A percentile compares a stretch with the other conserved stretches of the same genome.
Evolutionary conservation across 2,888 invertebrate species (phyloP).

Genomic region (Ferrisia virgata): DNA sequence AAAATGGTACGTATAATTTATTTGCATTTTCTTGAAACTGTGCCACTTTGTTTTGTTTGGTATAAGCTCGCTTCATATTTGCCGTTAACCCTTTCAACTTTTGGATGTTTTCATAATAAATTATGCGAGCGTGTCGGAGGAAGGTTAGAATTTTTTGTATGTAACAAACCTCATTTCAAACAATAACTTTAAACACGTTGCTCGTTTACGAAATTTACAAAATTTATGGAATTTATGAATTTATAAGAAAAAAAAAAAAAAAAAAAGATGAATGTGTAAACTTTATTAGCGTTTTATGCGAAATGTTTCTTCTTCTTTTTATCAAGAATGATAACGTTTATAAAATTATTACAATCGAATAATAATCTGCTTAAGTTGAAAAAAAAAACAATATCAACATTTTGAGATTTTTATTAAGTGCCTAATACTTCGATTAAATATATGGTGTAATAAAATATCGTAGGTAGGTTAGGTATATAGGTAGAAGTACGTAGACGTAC

Average conservation of each 20-base stretch:
- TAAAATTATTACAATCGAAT: not conserved
- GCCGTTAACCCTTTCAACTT: slow-evolving; percentile 28
- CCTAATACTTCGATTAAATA: not conserved
- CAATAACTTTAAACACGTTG: not conserved
- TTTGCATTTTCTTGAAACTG: slow-evolving; percentile 21
- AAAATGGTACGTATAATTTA: slow-evolving; percentile 22
- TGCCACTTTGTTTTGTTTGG: slow-evolving; percentile 21
- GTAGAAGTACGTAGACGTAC: no score
- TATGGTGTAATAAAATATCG: not conserved
- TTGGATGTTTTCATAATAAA: slow-evolving; percentile 25
- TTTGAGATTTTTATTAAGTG: not conserved
- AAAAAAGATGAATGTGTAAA: not conserved
- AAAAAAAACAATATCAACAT: not conserved
- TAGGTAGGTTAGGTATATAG: no score
- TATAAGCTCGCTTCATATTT: slow-evolving; percentile 12
- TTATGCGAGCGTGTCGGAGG: not conserved
- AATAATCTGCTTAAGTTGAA: not conserved
- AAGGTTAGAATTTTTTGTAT: not conserved
- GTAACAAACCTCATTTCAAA: not conserved
- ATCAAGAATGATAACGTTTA: not conserved
- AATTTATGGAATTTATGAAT: slow-evolving; percentile 12
- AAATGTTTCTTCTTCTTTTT: not conserved
- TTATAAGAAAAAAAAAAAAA: not conserved
- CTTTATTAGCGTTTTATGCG: not conserved
- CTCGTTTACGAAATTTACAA: not conserved